Conservation (phyloP, 37 sponge, comb jelly and placozoan genomes). For the Axinella damicornis region DNA sequence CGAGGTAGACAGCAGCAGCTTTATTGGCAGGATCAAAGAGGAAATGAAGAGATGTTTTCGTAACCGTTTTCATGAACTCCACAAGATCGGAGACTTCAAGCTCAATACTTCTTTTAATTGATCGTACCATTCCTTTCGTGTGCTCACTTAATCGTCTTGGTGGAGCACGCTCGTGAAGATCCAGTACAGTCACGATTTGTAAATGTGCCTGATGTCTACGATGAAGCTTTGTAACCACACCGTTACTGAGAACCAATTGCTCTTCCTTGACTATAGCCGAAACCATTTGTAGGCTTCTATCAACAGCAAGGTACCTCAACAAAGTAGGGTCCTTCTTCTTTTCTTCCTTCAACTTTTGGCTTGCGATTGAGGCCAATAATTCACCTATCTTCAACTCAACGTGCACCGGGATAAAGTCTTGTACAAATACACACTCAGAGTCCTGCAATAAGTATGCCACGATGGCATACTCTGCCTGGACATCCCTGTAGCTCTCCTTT, state of each 20-base stretch:
- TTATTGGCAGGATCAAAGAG: constrained; percentile 1
- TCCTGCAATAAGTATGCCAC: neutral
- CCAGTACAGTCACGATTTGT: constrained; percentile 9
- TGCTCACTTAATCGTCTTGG: neutral
- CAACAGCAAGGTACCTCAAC: neutral
- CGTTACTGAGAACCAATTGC: no score
- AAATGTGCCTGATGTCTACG: constrained; percentile 20
- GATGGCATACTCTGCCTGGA: neutral
- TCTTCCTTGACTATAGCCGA: neutral
- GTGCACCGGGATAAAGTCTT: no score
- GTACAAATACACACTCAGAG: no score
- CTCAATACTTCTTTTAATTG: constrained; percentile 8
- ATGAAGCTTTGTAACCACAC: neutral
- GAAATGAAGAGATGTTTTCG: constrained; percentile 20
- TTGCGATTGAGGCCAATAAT: no score
- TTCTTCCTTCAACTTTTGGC: no score
- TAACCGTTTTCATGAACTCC: neutral
- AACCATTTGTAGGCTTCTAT: neutral
- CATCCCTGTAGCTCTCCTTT: neutral
- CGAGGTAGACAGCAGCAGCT: constrained; percentile 27
- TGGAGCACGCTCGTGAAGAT: neutral
- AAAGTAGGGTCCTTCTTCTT: no score
- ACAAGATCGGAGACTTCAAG: neutral
- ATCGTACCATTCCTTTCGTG: neutral
- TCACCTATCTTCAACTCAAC: no score